A percentile compares a stretch with the other conserved stretches of the same genome.
Evolutionary conservation across 1,140 invertebrate species (phyloP).

Genomic region (Cotesia glomerata): DNA sequence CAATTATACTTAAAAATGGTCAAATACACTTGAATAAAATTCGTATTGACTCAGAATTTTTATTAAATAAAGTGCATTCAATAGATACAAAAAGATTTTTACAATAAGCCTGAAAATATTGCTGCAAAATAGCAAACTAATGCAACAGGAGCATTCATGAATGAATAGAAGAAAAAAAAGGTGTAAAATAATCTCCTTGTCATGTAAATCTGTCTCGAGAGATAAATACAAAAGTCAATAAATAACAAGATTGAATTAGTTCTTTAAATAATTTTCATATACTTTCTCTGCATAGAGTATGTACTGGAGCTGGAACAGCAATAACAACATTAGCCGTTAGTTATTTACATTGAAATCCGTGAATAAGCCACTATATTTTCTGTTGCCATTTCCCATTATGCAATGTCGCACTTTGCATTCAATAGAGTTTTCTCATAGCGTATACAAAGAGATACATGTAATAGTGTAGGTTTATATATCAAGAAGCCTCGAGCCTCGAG

Average conservation of each 20-base stretch:
- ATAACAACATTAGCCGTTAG: not conserved
- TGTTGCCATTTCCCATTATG: slow-evolving; percentile 37
- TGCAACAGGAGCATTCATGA: no score
- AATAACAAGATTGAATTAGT: not conserved
- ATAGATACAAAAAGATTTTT: no score
- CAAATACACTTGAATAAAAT: no score
- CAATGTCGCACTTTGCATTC: slow-evolving; percentile 44
- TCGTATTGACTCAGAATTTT: no score
- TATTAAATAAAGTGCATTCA: no score
- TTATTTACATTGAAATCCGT: not conserved
- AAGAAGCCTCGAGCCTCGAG: slow-evolving; percentile 27
- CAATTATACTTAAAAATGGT: no score
- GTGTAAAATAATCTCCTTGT: not conserved
- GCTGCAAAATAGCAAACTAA: no score
- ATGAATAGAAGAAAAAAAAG: not conserved
- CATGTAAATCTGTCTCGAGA: not conserved
- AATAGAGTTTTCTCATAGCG: slow-evolving; percentile 15
- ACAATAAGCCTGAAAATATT: no score
- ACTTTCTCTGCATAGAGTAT: not conserved
- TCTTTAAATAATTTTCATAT: not conserved
- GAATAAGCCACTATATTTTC: slow-evolving; percentile 17
- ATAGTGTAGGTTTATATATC: not conserved
- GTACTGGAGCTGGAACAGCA: no score
- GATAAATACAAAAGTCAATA: not conserved
- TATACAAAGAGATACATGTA: slow-evolving; percentile 16